Percentiles rank a stretch among this genome's conserved stretches.
phyloP scores from a whole-genome alignment of 2,888 invertebrate species.

The Blastobasis lacticolella region DNA sequence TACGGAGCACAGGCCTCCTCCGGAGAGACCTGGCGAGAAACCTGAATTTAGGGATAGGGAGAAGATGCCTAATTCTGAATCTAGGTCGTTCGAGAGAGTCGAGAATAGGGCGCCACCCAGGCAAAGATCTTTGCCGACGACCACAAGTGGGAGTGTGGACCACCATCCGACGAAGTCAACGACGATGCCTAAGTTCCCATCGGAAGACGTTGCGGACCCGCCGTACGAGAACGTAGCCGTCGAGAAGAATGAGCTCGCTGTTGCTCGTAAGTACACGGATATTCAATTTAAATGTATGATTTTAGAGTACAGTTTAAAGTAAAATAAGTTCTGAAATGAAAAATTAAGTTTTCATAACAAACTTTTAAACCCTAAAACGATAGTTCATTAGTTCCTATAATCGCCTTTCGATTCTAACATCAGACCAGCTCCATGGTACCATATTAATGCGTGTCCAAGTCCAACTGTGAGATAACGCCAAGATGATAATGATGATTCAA shows the following conservation, averaged over 20 bases:
- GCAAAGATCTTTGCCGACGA: conserved; percentile 55
- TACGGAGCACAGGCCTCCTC: conserved; percentile 35
- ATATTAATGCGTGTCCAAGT: too few species aligned
- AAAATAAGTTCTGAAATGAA: too few species aligned
- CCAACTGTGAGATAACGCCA: too few species aligned
- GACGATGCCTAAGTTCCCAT: conserved; percentile 74
- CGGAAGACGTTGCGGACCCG: conserved; percentile 54
- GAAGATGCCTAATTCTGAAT: conserved; percentile 13
- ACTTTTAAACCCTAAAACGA: too few species aligned
- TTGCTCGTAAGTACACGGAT: conserved; percentile 44
- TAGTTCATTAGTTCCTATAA: too few species aligned
- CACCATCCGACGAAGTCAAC: conserved; percentile 70
- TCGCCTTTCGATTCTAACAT: too few species aligned
- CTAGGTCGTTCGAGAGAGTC: conserved; percentile 25
- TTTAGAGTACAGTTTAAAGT: too few species aligned
- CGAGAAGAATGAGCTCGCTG: conserved; percentile 52
- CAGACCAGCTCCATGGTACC: too few species aligned
- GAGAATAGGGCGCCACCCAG: conserved; percentile 54
- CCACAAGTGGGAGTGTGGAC: conserved; percentile 46
- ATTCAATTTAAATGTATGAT: conserved; percentile 1
- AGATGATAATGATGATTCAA: too few species aligned
- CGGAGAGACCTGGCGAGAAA: conserved; percentile 45
- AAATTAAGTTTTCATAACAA: too few species aligned
- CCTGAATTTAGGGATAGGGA: conserved; percentile 19
- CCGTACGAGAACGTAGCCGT: conserved; percentile 60